Percentiles rank a stretch among this genome's conserved stretches.
Conservation (phyloP, 2,888 invertebrate genomes). For the Willowsia nigromaculata region DNA sequence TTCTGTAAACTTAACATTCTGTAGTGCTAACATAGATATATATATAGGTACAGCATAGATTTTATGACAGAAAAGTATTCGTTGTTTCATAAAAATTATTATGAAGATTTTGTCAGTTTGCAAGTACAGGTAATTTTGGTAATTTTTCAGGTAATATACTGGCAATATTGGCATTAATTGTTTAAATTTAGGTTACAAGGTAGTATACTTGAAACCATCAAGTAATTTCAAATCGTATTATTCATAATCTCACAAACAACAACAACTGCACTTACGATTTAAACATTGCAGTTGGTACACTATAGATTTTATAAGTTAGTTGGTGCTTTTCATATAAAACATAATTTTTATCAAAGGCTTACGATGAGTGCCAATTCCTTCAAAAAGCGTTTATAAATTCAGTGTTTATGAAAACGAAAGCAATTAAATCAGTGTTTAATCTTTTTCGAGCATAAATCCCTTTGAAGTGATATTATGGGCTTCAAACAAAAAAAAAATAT, state of each 20-base stretch:
- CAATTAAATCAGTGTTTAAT: slow-evolving; percentile 29
- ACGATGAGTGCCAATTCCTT: neutral
- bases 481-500: neutral
- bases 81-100: neutral
- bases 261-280: neutral
- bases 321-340: neutral
- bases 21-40: neutral
- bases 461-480: neutral
- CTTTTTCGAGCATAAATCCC: neutral
- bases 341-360: neutral
- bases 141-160: too few relatives aligned
- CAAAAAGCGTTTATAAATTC: neutral
- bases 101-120: neutral
- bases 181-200: neutral
- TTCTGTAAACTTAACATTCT: neutral
- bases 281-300: too few relatives aligned
- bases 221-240: neutral
- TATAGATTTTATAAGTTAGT: too few relatives aligned
- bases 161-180: neutral
- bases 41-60: neutral
- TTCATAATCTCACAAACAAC: slow-evolving; percentile 15
- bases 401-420: neutral
- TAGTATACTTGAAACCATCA: neutral
- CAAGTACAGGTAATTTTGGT: neutral
- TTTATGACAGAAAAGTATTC: neutral